Evolutionary conservation across 2,113 vertebrate genomes (phyloP).

Genomic region (Apodemus sylvaticus): DNA sequence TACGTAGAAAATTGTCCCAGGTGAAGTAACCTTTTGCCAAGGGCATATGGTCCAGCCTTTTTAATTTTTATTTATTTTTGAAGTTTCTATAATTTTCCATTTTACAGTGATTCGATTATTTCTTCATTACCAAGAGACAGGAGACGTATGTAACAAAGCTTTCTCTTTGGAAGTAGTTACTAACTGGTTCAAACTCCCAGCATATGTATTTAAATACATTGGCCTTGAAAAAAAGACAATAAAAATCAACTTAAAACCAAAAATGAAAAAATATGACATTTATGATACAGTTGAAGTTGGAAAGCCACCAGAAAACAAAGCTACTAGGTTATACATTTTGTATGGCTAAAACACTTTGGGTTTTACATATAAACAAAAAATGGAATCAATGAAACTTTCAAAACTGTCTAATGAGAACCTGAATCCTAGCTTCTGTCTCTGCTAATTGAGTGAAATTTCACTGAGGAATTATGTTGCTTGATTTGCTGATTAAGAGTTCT

Average conservation of each 20-base stretch:
- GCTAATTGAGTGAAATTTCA: neutral
- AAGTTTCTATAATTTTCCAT: neutral
- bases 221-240: neutral
- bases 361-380: neutral
- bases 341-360: neutral
- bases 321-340: neutral
- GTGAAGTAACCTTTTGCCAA: neutral
- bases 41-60: rapidly evolving
- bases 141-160: neutral
- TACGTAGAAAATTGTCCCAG: neutral
- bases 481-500: slow-evolving; percentile 5
- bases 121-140: neutral
- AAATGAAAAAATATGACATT: neutral
- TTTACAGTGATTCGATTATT: neutral
- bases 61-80: neutral
- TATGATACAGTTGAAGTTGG: neutral
- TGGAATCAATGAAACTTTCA: neutral
- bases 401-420: neutral
- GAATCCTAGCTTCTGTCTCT: neutral
- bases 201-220: neutral
- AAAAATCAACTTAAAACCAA: neutral
- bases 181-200: neutral
- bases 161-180: neutral
- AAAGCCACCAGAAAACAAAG: neutral
- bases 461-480: neutral